These are phyloP conservation scores for Hydropotes inermis DNA, from an alignment of 2,113 vertebrate genomes.

Conservation along the genomic window DNA sequence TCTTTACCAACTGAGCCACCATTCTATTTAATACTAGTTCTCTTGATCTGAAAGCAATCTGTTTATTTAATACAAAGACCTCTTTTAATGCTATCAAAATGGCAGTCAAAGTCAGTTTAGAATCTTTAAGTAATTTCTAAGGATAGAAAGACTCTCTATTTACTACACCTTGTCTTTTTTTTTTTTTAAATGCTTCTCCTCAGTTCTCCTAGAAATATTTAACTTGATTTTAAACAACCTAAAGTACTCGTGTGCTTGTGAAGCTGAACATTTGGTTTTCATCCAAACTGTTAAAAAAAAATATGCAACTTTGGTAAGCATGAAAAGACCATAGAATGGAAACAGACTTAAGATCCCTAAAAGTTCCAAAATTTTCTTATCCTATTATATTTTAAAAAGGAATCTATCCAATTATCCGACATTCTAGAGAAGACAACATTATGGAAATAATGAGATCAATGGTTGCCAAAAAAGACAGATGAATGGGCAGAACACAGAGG, in stretches of 20 bases:
- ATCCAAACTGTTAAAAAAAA: not conserved
- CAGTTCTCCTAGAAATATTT: conserved; percentile 37
- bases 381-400: not conserved
- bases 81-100: conserved; percentile 32
- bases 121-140: not conserved
- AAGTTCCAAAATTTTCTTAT: not conserved
- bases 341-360: not conserved
- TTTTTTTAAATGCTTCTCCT: not conserved
- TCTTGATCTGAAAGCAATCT: not conserved
- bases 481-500: not conserved
- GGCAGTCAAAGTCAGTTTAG: not conserved
- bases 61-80: not conserved
- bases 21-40: not conserved
- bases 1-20: not conserved
- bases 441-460: not conserved
- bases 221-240: conserved; percentile 5
- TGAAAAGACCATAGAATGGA: not conserved
- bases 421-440: not conserved
- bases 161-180: not conserved
- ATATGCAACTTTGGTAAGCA: not conserved
- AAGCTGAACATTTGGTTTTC: not conserved
- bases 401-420: not conserved
- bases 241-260: not conserved
- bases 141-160: conserved; percentile 3
- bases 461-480: not conserved